Conservation (phyloP, 2,888 invertebrate genomes). For the Branchellion lobata region DNA sequence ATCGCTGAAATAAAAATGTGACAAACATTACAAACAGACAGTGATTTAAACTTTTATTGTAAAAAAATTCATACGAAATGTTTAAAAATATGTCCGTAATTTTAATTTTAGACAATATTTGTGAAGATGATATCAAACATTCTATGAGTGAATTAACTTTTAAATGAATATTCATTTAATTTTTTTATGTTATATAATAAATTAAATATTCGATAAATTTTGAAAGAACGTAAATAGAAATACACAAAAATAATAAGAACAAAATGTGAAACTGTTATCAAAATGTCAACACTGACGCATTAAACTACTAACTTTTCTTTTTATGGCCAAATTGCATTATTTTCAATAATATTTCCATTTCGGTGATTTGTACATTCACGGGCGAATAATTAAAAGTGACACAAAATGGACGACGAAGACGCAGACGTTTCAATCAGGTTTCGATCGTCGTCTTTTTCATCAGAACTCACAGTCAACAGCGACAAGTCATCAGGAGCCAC, state of each 20-base stretch:
- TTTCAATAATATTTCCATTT: not conserved
- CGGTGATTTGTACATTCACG: not conserved
- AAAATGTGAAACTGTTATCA: not conserved
- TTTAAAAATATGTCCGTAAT: not conserved
- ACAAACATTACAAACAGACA: not conserved
- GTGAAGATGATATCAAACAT: not conserved
- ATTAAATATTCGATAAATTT: not conserved
- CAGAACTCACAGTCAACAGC: conserved; percentile 41
- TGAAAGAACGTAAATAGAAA: not conserved
- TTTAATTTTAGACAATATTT: not conserved
- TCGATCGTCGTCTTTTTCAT: conserved; percentile 48
- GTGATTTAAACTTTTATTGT: not conserved
- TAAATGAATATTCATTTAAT: not conserved
- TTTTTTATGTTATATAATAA: not conserved
- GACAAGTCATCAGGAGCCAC: conserved; percentile 14
- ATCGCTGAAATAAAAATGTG: not conserved
- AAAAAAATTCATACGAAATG: not conserved
- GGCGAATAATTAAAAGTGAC: conserved; percentile 18
- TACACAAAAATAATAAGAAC: not conserved
- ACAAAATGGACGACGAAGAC: conserved; percentile 35
- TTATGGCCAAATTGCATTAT: conserved; percentile 3
- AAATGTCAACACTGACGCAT: conserved; percentile 18
- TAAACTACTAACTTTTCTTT: not conserved
- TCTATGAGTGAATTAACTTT: not conserved
- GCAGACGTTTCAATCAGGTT: conserved; percentile 39